phyloP scores from a whole-genome alignment of 2,888 invertebrate genomes.

The Pegoplata infirma region DNA sequence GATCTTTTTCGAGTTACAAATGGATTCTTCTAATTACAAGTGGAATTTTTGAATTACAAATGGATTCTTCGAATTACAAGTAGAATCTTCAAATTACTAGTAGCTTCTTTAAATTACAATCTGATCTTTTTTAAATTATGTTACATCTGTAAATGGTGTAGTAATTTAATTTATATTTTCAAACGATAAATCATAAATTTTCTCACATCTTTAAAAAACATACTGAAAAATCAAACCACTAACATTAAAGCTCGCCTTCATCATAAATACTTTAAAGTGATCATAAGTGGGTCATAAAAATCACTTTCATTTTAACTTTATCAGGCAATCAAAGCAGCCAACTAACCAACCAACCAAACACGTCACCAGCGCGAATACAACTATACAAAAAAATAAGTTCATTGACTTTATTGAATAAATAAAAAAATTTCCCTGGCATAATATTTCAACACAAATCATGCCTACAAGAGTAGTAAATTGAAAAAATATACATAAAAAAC shows the following conservation, averaged over 20 bases:
- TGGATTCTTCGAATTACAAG: too few relatives aligned
- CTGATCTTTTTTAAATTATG: too few relatives aligned
- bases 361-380: not conserved
- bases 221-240: not conserved
- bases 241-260: not conserved
- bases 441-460: conserved; percentile 59
- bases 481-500: too few relatives aligned
- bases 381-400: conserved; percentile 40
- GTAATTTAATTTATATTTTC: too few relatives aligned
- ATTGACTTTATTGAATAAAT: conserved; percentile 20
- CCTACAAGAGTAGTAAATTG: not conserved
- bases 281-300: conserved; percentile 27
- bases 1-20: too few relatives aligned
- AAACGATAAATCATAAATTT: too few relatives aligned
- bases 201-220: not conserved
- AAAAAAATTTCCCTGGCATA: conserved; percentile 57
- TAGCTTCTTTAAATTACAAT: too few relatives aligned
- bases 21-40: too few relatives aligned
- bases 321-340: conserved; percentile 7
- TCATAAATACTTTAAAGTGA: not conserved
- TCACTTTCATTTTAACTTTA: conserved; percentile 54
- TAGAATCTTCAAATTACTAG: too few relatives aligned
- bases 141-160: too few relatives aligned
- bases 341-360: conserved; percentile 33
- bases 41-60: too few relatives aligned